phyloP scores from a whole-genome alignment of 2,113 vertebrate species.

The Podilymbus podiceps region DNA sequence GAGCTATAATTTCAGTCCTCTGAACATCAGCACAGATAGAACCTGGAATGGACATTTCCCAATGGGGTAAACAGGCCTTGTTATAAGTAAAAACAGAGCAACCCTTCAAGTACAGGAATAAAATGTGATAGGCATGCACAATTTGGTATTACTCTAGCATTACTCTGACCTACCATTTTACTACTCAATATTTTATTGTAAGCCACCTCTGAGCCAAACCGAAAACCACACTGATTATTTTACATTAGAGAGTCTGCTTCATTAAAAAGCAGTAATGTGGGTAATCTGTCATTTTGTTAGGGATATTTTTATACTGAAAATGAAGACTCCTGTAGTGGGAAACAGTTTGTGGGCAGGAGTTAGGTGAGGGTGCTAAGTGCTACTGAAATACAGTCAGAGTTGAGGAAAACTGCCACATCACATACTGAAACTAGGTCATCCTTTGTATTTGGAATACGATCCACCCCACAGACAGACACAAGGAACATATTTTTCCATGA shows the following conservation, averaged over 20 bases:
- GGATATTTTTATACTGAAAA: slow-evolving; percentile 34
- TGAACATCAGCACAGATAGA: background rate
- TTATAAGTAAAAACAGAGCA: background rate
- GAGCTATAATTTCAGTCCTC: background rate
- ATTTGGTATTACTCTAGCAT: slow-evolving; percentile 4
- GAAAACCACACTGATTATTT: slow-evolving; percentile 12
- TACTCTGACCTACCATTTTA: slow-evolving; percentile 22
- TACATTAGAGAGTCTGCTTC: slow-evolving; percentile 13
- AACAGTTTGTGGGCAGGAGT: background rate
- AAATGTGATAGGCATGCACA: slow-evolving; percentile 10
- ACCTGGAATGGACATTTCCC: background rate
- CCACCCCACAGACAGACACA: slow-evolving; percentile 5
- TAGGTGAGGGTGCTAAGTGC: slow-evolving; percentile 49
- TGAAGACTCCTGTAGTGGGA: background rate
- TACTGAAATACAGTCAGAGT: background rate
- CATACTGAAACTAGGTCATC: background rate
- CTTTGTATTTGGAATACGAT: background rate
- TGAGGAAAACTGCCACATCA: slow-evolving; percentile 30
- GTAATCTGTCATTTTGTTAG: background rate
- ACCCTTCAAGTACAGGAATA: background rate
- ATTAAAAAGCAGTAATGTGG: slow-evolving; percentile 35
- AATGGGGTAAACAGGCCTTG: background rate
- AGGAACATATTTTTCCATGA: slow-evolving; percentile 10
- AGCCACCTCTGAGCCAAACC: slow-evolving; percentile 29
- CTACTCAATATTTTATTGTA: slow-evolving; percentile 18